Evolutionary conservation across 2,113 vertebrate species (phyloP).

Genomic region (Myanophis thanlyinensis): DNA sequence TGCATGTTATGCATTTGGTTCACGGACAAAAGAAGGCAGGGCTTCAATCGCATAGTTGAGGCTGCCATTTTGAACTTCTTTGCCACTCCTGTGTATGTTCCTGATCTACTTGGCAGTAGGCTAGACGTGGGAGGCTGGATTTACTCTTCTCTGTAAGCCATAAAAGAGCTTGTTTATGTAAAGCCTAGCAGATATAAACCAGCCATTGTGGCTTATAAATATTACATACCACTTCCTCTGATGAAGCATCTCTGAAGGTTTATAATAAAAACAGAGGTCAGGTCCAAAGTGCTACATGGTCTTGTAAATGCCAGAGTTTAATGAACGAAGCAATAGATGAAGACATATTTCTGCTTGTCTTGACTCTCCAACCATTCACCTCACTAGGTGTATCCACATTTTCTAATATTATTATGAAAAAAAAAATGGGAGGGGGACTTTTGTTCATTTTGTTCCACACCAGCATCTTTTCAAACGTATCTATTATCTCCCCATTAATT

Average conservation of each 20-base stretch:
- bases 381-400: background rate
- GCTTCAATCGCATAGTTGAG: background rate
- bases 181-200: background rate
- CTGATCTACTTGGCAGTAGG: background rate
- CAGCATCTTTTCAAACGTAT: background rate
- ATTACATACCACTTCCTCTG: background rate
- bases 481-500: background rate
- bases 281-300: background rate
- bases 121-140: background rate
- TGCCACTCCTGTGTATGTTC: background rate
- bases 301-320: background rate
- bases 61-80: background rate
- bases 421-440: background rate
- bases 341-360: background rate
- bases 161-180: background rate
- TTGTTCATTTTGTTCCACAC: background rate
- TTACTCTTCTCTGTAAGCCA: background rate
- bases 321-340: background rate
- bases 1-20: background rate
- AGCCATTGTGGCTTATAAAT: background rate
- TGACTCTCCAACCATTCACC: background rate
- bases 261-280: background rate
- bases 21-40: background rate
- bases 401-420: background rate
- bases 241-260: background rate